Percentiles rank a stretch among this genome's conserved stretches.
These are phyloP conservation scores for Micromussa lordhowensis DNA, from an alignment of 92 coral and sea anemone species.

Conservation along the genomic window DNA sequence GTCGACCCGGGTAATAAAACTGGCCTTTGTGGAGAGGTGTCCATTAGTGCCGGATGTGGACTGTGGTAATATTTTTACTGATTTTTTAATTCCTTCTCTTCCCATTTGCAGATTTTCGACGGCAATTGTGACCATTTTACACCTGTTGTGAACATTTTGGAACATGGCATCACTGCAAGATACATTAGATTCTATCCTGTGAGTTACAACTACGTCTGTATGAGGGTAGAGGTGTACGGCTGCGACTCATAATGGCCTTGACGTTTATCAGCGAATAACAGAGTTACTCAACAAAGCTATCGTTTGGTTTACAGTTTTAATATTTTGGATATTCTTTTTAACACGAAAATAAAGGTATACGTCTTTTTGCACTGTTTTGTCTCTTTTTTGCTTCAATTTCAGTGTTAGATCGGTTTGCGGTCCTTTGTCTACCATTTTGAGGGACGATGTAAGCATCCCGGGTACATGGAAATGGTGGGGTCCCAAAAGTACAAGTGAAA, in stretches of 20 bases:
- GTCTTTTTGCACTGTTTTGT: background rate
- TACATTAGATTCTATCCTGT: constrained; percentile 70
- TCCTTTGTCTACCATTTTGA: too few relatives aligned
- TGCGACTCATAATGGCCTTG: constrained; percentile 35
- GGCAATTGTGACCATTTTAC: constrained; percentile 88
- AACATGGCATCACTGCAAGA: constrained; percentile 66
- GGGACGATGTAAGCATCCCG: background rate
- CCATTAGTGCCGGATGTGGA: too few relatives aligned
- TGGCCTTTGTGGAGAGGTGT: too few relatives aligned
- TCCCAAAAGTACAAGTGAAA: too few relatives aligned
- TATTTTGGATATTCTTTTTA: background rate
- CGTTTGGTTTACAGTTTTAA: background rate
- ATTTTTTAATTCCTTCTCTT: background rate
- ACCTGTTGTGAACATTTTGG: constrained; percentile 73
- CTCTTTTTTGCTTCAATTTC: background rate
- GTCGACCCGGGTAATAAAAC: too few relatives aligned
- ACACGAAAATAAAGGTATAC: background rate
- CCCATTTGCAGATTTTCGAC: constrained; percentile 53
- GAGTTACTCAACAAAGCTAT: too few relatives aligned
- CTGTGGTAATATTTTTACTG: background rate
- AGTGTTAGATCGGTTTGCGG: background rate
- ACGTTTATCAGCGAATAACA: background rate
- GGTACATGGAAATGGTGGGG: too few relatives aligned
- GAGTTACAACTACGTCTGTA: constrained; percentile 64
- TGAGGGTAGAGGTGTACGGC: constrained; percentile 82